A percentile compares a stretch with the other conserved stretches of the same genome.
These are phyloP conservation scores for Sepiola atlantica DNA, from an alignment of 2,888 invertebrate species.

Conservation along the genomic window DNA sequence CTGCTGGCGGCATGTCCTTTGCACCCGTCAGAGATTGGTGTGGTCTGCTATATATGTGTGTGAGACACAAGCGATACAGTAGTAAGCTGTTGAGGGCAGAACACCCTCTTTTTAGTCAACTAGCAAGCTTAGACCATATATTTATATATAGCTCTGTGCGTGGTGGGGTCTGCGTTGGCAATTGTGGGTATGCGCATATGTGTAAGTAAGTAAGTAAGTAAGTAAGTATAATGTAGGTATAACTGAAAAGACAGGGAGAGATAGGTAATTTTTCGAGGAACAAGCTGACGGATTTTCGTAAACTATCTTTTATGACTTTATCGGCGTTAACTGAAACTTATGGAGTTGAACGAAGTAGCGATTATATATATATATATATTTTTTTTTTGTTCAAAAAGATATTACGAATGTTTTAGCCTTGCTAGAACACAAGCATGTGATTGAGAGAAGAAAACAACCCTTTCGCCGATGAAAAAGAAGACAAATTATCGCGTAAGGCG, in stretches of 20 bases:
- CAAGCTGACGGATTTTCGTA: not conserved
- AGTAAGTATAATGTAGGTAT: not conserved
- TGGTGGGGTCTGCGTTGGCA: not conserved
- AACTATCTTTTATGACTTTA: not conserved
- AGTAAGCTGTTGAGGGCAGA: not conserved
- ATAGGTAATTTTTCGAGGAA: not conserved
- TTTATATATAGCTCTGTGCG: not conserved
- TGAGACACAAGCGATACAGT: not conserved
- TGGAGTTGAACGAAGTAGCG: not conserved
- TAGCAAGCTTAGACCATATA: slow-evolving; percentile 7
- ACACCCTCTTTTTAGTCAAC: slow-evolving; percentile 22
- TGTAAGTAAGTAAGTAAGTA: not conserved
- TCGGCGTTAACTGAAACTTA: not conserved
- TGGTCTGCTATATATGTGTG: not conserved
- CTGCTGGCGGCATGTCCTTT: not conserved
- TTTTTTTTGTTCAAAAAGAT: not conserved
- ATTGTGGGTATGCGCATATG: not conserved
- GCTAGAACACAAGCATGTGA: not conserved
- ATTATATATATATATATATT: not conserved
- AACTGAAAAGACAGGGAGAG: not conserved
- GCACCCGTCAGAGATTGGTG: not conserved
- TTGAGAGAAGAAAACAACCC: not conserved
- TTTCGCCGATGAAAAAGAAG: not conserved
- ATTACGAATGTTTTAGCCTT: not conserved
- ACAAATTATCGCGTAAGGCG: not conserved